Evolutionary conservation across 2,113 vertebrate species (phyloP).

Genomic region (Dromiciops gliroides): DNA sequence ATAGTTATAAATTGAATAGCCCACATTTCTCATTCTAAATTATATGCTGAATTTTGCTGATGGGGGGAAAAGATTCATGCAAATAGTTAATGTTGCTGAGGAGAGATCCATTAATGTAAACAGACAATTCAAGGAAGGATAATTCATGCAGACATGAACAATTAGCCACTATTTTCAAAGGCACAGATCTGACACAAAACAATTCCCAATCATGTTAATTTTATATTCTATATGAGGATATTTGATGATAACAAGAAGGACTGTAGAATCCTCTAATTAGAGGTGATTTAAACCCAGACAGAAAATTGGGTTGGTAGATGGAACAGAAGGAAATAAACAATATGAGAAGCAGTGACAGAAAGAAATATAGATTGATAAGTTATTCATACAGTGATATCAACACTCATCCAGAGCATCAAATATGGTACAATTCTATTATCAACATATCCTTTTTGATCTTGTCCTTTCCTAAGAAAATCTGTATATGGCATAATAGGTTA

Average conservation of each 20-base stretch:
- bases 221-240: conserved; percentile 13
- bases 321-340: conserved; percentile 27
- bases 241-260: conserved; percentile 26
- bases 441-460: conserved; percentile 14
- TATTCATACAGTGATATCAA: not conserved
- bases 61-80: not conserved
- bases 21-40: conserved; percentile 34
- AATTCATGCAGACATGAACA: conserved; percentile 3
- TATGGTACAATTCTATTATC: not conserved
- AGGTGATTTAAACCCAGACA: not conserved
- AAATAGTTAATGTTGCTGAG: conserved; percentile 48
- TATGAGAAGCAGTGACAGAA: not conserved
- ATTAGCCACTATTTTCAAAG: conserved; percentile 42
- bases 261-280: not conserved
- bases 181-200: not conserved
- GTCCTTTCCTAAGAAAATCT: not conserved
- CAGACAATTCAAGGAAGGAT: not conserved
- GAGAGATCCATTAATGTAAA: conserved; percentile 42
- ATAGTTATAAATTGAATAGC: not conserved
- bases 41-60: not conserved
- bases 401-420: not conserved
- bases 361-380: not conserved
- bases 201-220: conserved; percentile 5
- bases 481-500: not conserved
- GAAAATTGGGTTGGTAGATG: not conserved